Base-by-base conservation (phyloP, 2,113 vertebrate genomes). In the Chloroceryle aenea region DNA sequence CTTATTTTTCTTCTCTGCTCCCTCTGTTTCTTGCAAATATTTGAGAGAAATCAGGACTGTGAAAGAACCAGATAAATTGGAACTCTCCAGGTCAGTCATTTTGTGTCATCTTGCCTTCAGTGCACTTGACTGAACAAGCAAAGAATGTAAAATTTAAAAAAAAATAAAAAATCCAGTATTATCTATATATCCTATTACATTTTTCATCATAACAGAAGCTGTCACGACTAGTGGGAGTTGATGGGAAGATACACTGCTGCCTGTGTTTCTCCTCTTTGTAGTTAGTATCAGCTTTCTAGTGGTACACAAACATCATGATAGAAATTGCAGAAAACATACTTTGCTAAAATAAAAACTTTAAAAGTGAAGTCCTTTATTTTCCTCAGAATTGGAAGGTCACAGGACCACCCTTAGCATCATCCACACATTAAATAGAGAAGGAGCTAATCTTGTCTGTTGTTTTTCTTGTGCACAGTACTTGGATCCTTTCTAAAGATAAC, bases 81-180 rank as follows among this genome's bases (percentile, higher is more conserved):
- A 94, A 67, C 43, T 75, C n/a, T 81, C 14, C 21, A 34, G 29
- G 21, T 96, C 88, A 86, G 36, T 77, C 1, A 43, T 74, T 96
- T 93, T 81, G 19, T 77, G 40, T 71, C 78, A 56, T 77, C 47
- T 84, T 74, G 32, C 38, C 47, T 94, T 87, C 74, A 74, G 36
- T 80, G 63, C 10, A 20, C 67, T 95, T 90, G 55, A 56, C 32
- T 55, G 52, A 84, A 71, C 38, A 92, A 72, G 19, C 69, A 86
- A 88, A 77, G n/a, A 80, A 90, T 48, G n/a, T 67, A 74, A 96
- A 96, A 93, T 67, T 73, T 92, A 36, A 20, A 94, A 80, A 47
- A 69, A 88, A 36, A 20, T n/a, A 94, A 80, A 43, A 62, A 88
- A 81, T 88, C 23, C 17, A 45, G 30, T 88, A 36, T 86, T 84